Conservation (phyloP, 2,888 invertebrate genomes). For the Oegoconia quadripuncta region DNA sequence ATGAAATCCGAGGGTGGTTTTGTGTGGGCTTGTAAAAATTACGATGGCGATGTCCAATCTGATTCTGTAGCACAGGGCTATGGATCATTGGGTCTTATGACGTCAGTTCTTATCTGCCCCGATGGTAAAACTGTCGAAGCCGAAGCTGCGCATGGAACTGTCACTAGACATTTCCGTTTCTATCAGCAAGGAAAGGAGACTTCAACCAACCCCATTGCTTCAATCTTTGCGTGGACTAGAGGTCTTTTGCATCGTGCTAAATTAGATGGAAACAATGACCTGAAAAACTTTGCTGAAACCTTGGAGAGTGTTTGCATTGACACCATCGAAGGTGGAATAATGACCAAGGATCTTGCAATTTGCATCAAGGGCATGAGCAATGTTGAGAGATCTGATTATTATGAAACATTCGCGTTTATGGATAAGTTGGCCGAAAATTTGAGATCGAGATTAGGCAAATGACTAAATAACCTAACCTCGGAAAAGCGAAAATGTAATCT, state of each 20-base stretch:
- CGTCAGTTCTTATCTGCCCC: conserved; percentile 96
- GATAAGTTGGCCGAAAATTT: conserved; percentile 96
- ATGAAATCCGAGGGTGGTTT: conserved; percentile 99
- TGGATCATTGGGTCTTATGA: conserved; percentile 98
- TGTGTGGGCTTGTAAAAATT: conserved; percentile 99
- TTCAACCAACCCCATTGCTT: conserved; percentile 99
- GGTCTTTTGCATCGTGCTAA: conserved; percentile 96
- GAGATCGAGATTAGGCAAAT: conserved; percentile 78
- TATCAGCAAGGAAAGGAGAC: conserved; percentile 98
- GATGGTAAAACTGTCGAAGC: conserved; percentile 99
- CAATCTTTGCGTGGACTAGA: conserved; percentile 99
- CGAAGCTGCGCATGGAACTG: conserved; percentile 99
- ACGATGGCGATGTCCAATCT: conserved; percentile 99
- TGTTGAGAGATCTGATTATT: conserved; percentile 89
- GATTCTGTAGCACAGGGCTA: conserved; percentile 99
- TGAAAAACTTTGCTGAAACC: conserved; percentile 89
- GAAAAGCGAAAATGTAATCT: conserved; percentile 43
- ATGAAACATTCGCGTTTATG: conserved; percentile 98
- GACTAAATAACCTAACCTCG: conserved; percentile 67
- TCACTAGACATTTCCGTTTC: conserved; percentile 93
- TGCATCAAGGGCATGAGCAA: conserved; percentile 96
- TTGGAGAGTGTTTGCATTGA: conserved; percentile 95
- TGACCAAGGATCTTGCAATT: conserved; percentile 99
- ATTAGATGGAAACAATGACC: conserved; percentile 89
- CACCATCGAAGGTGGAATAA: conserved; percentile 95